phyloP scores from a whole-genome alignment of 2,888 invertebrate genomes.

The Microctonus aethiopoides region DNA sequence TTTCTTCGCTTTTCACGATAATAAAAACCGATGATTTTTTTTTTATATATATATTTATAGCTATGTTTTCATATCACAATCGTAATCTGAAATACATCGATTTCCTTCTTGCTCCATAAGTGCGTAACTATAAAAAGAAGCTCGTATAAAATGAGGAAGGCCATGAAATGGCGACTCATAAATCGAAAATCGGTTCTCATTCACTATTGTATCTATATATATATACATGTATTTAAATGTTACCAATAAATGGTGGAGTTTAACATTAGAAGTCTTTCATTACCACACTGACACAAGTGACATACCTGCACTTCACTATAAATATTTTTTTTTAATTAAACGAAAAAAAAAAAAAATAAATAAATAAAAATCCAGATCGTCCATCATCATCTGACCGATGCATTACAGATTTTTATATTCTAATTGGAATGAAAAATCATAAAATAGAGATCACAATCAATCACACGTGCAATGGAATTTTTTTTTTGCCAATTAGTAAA shows the following conservation, averaged over 20 bases:
- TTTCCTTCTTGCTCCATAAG: neutral
- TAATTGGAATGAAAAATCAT: neutral
- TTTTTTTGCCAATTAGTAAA: neutral
- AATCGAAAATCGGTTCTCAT: slow-evolving; percentile 19
- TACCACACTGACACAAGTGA: too few relatives aligned
- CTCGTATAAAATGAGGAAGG: slow-evolving; percentile 14
- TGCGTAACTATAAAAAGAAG: neutral
- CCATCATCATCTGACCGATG: slow-evolving; percentile 58
- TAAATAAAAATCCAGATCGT: slow-evolving; percentile 46
- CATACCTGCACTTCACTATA: too few relatives aligned
- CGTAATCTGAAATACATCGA: slow-evolving; percentile 7
- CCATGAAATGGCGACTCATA: slow-evolving; percentile 16
- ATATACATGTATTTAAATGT: neutral
- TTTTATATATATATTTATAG: neutral
- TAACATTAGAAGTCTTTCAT: slow-evolving; percentile 7
- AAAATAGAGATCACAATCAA: neutral
- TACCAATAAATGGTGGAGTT: slow-evolving; percentile 24
- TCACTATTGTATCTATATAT: neutral
- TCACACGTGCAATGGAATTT: neutral
- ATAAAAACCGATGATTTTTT: neutral
- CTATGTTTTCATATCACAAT: neutral
- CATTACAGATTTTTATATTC: slow-evolving; percentile 36
- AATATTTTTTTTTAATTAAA: neutral
- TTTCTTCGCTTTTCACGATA: neutral
- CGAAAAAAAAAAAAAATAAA: too few relatives aligned